Evolutionary conservation across 2,888 invertebrate genomes (phyloP), one percentile per base, ranked within the genome.

Genomic region (Brachyopa scutellaris): DNA sequence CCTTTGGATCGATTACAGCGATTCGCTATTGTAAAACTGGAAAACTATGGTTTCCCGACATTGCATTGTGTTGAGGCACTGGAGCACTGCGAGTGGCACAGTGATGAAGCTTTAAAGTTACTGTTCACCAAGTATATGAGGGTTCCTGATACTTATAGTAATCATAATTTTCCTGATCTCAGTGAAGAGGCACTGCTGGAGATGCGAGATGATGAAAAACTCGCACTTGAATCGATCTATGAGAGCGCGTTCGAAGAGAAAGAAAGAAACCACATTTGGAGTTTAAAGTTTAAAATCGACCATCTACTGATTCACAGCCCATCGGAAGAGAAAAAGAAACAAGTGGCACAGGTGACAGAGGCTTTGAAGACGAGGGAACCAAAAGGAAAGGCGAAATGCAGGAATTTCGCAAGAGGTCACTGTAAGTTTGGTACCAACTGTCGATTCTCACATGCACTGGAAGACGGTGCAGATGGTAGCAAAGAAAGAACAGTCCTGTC

Each of bases 371-470:
- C 19, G 2, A 85, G 85, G 7, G 47, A 86, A 87, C 88, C 86
- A 90, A 91, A 89, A 89, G 90, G 76, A 29, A 85, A 86, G 2
- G 84, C 80, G 26, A 85, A 86, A 31, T 95, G 93, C 91, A 94
- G 93, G 87, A 92, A 93, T 87, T 94, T 92, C 9, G 87, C 88
- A 13, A 86, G 86, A 4, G 94, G 94, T 2, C 92, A 93, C 8
- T 96, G 96, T 88, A 93, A 93, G 87, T 96, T 92, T 90, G 95
- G 95, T 7, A 91, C 92, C 45, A 95, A 94, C 87, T 96, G 96
- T 89, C 93, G 93, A 86, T 96, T 95, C 91, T 92, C 93, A 19
- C 96, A 96, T 88, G 92, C 93, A 86, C 89, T 47, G 2, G 55
- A 57, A 21, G 92, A 92, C 1, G 4, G 2, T 9, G 36, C 29